Conservation (phyloP, 2,797 vertebrate species). For the Corythornis leucogaster region DNA sequence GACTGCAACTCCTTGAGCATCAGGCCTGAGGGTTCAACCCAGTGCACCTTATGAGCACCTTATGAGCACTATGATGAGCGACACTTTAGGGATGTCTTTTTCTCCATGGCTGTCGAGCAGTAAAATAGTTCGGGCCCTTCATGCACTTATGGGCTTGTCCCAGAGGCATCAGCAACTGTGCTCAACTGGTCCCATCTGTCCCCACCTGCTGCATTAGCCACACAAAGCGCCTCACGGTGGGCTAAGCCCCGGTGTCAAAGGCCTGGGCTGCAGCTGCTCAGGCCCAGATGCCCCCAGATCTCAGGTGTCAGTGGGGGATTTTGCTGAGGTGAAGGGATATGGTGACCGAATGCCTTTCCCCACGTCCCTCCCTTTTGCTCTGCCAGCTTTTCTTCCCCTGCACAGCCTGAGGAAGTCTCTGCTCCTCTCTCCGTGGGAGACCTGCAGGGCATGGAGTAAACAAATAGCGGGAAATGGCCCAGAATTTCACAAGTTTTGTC, state of each 20-base stretch:
- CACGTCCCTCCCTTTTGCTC: not conserved
- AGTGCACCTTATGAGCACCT: not conserved
- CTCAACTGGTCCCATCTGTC: not conserved
- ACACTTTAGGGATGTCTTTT: not conserved
- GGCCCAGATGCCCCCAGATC: not conserved
- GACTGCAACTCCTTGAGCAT: not conserved
- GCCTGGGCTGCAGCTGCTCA: constrained; percentile 55
- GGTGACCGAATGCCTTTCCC: not conserved
- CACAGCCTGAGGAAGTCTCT: not conserved
- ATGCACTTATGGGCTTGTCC: not conserved
- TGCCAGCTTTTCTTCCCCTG: not conserved
- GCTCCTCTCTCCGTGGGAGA: not conserved
- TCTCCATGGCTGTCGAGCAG: not conserved
- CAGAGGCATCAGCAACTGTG: not conserved
- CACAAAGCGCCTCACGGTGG: not conserved
- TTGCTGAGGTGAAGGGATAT: not conserved
- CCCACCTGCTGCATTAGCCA: not conserved
- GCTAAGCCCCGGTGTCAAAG: not conserved
- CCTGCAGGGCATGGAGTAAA: accelerated
- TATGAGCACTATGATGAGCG: accelerated
- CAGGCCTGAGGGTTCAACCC: not conserved
- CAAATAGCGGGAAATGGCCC: accelerated
- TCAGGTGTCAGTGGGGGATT: constrained; percentile 25
- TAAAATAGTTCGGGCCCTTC: not conserved
- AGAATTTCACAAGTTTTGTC: not conserved